Percentiles rank a stretch among this genome's conserved stretches.
These are phyloP conservation scores for Drosophila ohnishii DNA, from an alignment of 1,140 invertebrate species.

Conservation along the genomic window DNA sequence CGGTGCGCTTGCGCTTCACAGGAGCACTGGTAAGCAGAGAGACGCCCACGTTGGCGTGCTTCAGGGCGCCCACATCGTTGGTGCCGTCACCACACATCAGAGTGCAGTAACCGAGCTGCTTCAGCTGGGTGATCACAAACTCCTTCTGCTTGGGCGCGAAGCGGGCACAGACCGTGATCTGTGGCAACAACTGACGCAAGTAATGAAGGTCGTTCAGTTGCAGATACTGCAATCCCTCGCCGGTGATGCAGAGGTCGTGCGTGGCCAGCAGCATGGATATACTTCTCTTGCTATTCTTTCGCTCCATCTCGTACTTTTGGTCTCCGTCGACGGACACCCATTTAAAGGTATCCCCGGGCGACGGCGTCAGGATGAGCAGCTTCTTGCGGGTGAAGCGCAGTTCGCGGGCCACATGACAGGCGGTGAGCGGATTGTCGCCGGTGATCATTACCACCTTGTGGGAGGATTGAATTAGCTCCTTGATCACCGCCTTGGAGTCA, in stretches of 20 bases:
- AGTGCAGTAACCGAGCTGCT: constrained; percentile 93
- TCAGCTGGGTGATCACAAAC: constrained; percentile 94
- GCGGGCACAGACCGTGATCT: constrained; percentile 95
- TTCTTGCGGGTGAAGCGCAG: constrained; percentile 93
- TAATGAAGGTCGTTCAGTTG: constrained; percentile 86
- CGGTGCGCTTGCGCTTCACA: constrained; percentile 84
- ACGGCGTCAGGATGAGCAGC: constrained; percentile 89
- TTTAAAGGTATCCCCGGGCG: constrained; percentile 86
- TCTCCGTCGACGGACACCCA: constrained; percentile 87
- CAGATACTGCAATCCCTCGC: constrained; percentile 92
- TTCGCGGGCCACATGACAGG: constrained; percentile 98
- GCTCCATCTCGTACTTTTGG: constrained; percentile 72
- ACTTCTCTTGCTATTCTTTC: constrained; percentile 19
- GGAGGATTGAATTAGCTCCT: constrained; percentile 95
- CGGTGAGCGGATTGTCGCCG: constrained; percentile 99
- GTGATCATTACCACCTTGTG: constrained; percentile 99
- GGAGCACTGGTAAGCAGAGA: constrained; percentile 95
- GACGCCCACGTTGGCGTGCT: constrained; percentile 95
- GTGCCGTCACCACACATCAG: constrained; percentile 99
- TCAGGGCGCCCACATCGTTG: constrained; percentile 99
- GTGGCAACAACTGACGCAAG: constrained; percentile 90
- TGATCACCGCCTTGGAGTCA: constrained; percentile 96
- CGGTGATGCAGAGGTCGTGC: constrained; percentile 97
- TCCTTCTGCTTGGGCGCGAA: constrained; percentile 99
- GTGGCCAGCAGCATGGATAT: constrained; percentile 83